Conservation (phyloP, 2,113 vertebrate genomes). For the Telmatochromis sp. region DNA sequence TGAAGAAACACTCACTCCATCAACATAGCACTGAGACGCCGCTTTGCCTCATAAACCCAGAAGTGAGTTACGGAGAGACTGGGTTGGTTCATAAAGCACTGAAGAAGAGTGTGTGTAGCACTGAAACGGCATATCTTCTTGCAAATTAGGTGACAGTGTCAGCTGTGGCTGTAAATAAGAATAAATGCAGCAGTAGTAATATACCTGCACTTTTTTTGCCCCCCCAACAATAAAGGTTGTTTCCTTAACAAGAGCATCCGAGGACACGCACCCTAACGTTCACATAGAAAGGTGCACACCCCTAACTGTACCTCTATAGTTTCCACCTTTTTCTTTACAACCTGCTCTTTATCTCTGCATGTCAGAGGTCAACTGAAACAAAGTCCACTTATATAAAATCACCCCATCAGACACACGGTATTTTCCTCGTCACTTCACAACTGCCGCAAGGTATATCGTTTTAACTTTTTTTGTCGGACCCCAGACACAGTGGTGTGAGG, state of each 20-base stretch:
- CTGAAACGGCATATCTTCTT: not conserved
- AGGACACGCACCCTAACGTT: accelerated
- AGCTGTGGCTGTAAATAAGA: not conserved
- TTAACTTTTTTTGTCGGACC: too few relatives aligned
- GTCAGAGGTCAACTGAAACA: too few relatives aligned
- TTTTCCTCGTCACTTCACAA: too few relatives aligned
- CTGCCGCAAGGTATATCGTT: too few relatives aligned
- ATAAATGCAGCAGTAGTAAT: not conserved
- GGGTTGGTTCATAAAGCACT: not conserved
- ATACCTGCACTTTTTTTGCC: not conserved
- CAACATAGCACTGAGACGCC: not conserved
- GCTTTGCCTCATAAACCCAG: constrained; percentile 39
- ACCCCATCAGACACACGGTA: accelerated
- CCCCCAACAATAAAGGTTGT: not conserved
- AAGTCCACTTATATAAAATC: too few relatives aligned
- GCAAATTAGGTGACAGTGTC: constrained; percentile 6
- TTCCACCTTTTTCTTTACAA: not conserved
- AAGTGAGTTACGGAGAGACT: not conserved
- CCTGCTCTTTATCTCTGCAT: not conserved
- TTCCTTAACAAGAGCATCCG: not conserved
- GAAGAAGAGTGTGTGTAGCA: not conserved
- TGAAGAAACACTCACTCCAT: constrained; percentile 30
- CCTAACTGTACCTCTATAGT: not conserved
- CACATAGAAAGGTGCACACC: not conserved
- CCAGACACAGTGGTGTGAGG: too few relatives aligned